A percentile compares a stretch with the other conserved stretches of the same genome.
These are phyloP conservation scores for Drosophila paulistorum DNA, from an alignment of 1,140 invertebrate genomes.

Conservation along the genomic window DNA sequence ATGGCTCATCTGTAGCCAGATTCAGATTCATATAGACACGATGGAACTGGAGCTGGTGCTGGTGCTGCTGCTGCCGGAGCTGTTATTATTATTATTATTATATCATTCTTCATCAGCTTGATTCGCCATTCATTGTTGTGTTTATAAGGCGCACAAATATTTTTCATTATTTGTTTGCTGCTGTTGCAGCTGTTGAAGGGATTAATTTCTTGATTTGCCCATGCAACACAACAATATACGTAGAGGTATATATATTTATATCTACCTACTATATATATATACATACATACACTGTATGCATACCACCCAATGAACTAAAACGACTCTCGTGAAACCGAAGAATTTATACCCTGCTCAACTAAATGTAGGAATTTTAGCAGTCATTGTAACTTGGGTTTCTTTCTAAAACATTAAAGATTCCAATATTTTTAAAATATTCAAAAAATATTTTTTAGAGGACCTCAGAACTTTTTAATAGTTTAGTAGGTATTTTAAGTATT, in stretches of 20 bases:
- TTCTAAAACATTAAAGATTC: too few relatives aligned
- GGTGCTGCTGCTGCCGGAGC: conserved; percentile 12
- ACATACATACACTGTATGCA: neutral
- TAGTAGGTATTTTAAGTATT: too few relatives aligned
- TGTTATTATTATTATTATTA: conserved; percentile 74
- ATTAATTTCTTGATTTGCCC: conserved; percentile 82
- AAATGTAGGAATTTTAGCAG: neutral
- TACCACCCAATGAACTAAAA: neutral
- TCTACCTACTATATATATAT: neutral
- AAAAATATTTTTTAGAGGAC: too few relatives aligned
- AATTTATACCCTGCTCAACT: neutral
- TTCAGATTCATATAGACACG: conserved; percentile 29
- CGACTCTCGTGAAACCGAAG: neutral
- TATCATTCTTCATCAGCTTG: conserved; percentile 80
- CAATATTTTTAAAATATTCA: too few relatives aligned
- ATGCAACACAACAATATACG: conserved; percentile 29
- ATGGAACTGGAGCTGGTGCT: conserved; percentile 12
- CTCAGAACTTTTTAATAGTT: too few relatives aligned
- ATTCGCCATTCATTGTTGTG: conserved; percentile 77
- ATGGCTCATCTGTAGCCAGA: conserved; percentile 63
- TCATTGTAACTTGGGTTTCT: too few relatives aligned
- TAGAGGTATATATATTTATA: neutral
- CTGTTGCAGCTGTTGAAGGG: conserved; percentile 76
- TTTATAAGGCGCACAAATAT: conserved; percentile 68
- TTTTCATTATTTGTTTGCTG: conserved; percentile 76